Percentiles rank a stretch among this genome's conserved stretches.
Conservation (phyloP, 2,888 invertebrate species). For the Acanthococcus lagerstroemiae region DNA sequence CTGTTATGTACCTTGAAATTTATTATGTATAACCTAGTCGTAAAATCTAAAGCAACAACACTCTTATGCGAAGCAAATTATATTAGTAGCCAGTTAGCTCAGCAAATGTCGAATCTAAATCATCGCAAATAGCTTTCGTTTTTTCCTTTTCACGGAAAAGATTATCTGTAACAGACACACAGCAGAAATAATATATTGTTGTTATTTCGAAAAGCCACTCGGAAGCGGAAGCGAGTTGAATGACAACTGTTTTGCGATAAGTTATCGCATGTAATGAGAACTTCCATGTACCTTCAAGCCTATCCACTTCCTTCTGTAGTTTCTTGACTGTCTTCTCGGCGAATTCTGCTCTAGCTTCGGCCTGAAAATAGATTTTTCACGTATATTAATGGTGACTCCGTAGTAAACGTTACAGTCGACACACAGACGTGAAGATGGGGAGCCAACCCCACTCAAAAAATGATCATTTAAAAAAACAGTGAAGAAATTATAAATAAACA, state of each 20-base stretch:
- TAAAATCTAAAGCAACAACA: not conserved
- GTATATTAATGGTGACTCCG: no score
- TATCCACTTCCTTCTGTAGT: constrained; percentile 99
- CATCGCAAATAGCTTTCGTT: constrained; percentile 64
- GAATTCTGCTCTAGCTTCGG: constrained; percentile 98
- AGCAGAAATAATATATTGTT: not conserved
- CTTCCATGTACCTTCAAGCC: constrained; percentile 86
- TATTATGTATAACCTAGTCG: no score
- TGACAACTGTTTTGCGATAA: not conserved
- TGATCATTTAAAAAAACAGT: no score
- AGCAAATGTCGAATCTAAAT: constrained; percentile 62
- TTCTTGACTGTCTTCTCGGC: constrained; percentile 99
- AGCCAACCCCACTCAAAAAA: no score
- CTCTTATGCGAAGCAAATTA: constrained; percentile 22
- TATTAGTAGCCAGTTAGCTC: constrained; percentile 60
- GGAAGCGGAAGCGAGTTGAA: not conserved
- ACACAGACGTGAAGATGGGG: no score
- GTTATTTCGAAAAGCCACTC: not conserved
- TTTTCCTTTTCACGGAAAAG: constrained; percentile 74
- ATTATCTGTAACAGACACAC: constrained; percentile 51
- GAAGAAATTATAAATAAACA: no score
- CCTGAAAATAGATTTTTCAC: constrained; percentile 45
- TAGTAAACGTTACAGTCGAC: no score
- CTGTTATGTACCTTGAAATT: no score
- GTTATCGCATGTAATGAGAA: not conserved